Percentiles rank a stretch among this genome's conserved stretches.
Conservation (phyloP, 2,113 vertebrate genomes). For the Sorex araneus region DNA sequence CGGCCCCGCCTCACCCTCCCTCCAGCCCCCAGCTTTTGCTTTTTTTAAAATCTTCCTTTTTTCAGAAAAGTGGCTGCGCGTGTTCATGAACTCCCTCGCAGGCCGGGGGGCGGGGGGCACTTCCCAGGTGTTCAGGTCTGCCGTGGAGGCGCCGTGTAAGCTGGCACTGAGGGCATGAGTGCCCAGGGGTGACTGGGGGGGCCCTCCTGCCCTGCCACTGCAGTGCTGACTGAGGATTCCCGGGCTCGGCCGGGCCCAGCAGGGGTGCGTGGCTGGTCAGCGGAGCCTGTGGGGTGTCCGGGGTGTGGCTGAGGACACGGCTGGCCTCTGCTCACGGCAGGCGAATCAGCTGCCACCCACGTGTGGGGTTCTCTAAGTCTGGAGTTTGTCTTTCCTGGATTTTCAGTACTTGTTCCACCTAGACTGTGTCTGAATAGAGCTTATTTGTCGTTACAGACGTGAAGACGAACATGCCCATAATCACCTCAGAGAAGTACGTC, state of each 20-base stretch:
- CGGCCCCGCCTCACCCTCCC: too few relatives aligned
- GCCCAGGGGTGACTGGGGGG: neutral
- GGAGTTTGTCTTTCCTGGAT: neutral
- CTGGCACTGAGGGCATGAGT: neutral
- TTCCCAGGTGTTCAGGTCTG: neutral
- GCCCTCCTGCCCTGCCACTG: neutral
- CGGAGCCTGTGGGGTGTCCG: neutral
- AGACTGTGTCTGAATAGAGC: constrained; percentile 37
- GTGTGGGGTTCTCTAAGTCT: constrained; percentile 4
- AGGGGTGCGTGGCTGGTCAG: rapidly evolving
- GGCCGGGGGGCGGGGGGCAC: neutral
- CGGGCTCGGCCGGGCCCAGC: neutral
- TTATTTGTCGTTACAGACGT: constrained; percentile 89
- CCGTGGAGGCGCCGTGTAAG: too few relatives aligned
- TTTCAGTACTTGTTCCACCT: neutral
- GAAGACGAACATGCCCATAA: constrained; percentile 89
- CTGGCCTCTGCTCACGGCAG: too few relatives aligned
- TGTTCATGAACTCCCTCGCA: neutral
- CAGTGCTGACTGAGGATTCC: neutral
- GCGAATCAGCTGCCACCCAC: neutral
- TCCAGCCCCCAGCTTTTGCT: neutral
- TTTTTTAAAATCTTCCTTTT: neutral
- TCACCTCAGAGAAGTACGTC: constrained; percentile 93
- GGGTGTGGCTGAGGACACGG: too few relatives aligned
- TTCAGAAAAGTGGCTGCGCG: neutral